Evolutionary conservation across 2,797 vertebrate species (phyloP).

Genomic region (Hylomyscus alleni): DNA sequence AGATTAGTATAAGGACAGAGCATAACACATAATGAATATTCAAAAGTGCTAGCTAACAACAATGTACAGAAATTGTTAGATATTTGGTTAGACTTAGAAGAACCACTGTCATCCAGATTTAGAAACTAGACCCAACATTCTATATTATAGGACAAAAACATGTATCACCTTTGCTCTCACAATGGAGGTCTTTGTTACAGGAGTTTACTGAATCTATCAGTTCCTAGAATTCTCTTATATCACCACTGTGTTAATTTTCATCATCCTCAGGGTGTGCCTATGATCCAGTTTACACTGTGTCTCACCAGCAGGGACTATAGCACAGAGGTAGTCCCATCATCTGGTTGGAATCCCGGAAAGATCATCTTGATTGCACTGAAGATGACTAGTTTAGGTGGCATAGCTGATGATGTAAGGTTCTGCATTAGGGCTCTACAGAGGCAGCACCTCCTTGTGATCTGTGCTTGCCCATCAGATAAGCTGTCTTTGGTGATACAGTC

Average conservation of each 20-base stretch:
- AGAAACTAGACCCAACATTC: neutral
- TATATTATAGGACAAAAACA: neutral
- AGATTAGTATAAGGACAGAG: neutral
- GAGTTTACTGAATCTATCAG: conserved; percentile 18
- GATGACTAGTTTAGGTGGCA: neutral
- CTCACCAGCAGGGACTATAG: neutral
- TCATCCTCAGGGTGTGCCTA: neutral
- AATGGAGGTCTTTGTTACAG: neutral
- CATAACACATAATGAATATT: conserved; percentile 7
- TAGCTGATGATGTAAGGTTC: neutral
- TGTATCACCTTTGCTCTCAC: neutral
- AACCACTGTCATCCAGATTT: neutral
- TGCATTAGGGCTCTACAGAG: neutral
- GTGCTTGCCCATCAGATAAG: conserved; percentile 2
- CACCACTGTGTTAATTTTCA: conserved; percentile 34
- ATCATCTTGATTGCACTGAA: neutral
- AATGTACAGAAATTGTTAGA: neutral
- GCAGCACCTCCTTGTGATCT: neutral
- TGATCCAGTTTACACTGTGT: neutral
- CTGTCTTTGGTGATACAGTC: neutral
- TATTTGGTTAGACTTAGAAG: neutral
- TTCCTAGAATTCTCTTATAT: neutral
- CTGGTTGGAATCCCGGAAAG: neutral
- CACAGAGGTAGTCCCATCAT: neutral
- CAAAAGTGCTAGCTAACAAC: conserved; percentile 13